Evolutionary conservation across 2,888 invertebrate genomes (phyloP), one percentile per base, ranked within the genome.

Genomic region (Drosophila mercatorum): DNA sequence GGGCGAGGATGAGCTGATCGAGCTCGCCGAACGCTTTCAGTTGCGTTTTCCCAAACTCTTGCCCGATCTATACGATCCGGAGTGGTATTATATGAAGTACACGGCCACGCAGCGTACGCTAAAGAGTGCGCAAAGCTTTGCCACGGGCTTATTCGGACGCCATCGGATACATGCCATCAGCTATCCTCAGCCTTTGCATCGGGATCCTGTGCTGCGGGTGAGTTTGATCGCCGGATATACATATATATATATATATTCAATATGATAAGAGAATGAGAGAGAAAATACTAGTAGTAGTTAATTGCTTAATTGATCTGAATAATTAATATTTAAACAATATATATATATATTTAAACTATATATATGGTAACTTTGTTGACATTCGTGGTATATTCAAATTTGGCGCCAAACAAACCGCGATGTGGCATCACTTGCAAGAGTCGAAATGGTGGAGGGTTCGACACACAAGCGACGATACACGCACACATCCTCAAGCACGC

Each of bases 61-160:
- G 46, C 94, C 94, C 46, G 93, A 94, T 67, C 92, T 93, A 64
- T 97, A 96, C 89, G 93, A 94, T 80, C 88, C 92, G 0, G 40
- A 83, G 49, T 81, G 83, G 68, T 91, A 88, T 74, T 93, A 96
- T 95, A 96, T 97, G 88, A 95, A 95, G 83, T 96, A 95, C 80
- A 97, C 97, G 22, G 95, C 95, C 2, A 96, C 96, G 1, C 95
- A 97, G 90, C 94, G 97, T 78, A 95, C 97, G 0, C 94, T 95
- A 62, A 94, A 95, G 83, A 97, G 97, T 92, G 97, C 97, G 0
- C 94, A 94, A 82, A 94, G 95, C 90, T 97, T 97, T 93, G 94
- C 95, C 0, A 93, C 95, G 58, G 97, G 97, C 0, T 92, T 97
- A 49, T 97, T 97, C 93, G 96, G 96, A 14, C 94, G 94, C 72